phyloP scores from a whole-genome alignment of 2,797 vertebrate genomes.

The Triplophysa yarkandensis region DNA sequence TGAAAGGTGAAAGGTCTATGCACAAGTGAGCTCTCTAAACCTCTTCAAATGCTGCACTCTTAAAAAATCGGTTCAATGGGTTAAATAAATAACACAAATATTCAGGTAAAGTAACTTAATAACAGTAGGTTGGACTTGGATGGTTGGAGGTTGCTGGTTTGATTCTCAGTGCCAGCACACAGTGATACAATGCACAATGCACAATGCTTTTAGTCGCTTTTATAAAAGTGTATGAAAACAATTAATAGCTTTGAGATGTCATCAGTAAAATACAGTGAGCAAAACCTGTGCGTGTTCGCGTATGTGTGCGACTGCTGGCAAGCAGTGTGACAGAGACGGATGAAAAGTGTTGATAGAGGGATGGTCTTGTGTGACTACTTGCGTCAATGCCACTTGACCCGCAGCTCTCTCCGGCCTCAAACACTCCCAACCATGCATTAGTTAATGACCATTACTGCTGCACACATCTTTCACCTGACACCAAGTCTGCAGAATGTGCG shows the following conservation, averaged over 20 bases:
- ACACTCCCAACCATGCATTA: constrained; percentile 19
- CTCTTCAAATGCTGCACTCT: too few relatives aligned
- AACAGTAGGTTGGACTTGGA: too few relatives aligned
- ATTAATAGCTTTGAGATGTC: not conserved
- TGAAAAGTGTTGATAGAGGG: constrained; percentile 21
- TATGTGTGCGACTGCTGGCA: constrained; percentile 36
- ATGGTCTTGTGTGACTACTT: constrained; percentile 31
- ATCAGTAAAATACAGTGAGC: not conserved
- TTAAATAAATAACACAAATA: too few relatives aligned
- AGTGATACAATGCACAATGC: too few relatives aligned
- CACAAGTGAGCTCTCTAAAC: too few relatives aligned
- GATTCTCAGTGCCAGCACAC: too few relatives aligned
- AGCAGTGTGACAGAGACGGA: constrained; percentile 37
- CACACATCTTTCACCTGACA: constrained; percentile 28
- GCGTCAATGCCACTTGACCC: constrained; percentile 30
- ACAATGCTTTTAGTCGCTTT: too few relatives aligned
- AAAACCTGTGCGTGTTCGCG: constrained; percentile 15
- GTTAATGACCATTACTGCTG: constrained; percentile 33
- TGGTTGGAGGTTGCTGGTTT: too few relatives aligned
- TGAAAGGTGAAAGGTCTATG: too few relatives aligned
- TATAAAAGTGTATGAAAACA: not conserved
- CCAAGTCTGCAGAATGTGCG: constrained; percentile 7
- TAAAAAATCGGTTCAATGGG: too few relatives aligned
- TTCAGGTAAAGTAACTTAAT: too few relatives aligned
- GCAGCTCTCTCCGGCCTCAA: constrained; percentile 18